Percentiles rank a stretch among this genome's conserved stretches.
phyloP scores from a whole-genome alignment of 30 jellyfish, hydroid and myxozoan species.

The Chironex yamaguchii region DNA sequence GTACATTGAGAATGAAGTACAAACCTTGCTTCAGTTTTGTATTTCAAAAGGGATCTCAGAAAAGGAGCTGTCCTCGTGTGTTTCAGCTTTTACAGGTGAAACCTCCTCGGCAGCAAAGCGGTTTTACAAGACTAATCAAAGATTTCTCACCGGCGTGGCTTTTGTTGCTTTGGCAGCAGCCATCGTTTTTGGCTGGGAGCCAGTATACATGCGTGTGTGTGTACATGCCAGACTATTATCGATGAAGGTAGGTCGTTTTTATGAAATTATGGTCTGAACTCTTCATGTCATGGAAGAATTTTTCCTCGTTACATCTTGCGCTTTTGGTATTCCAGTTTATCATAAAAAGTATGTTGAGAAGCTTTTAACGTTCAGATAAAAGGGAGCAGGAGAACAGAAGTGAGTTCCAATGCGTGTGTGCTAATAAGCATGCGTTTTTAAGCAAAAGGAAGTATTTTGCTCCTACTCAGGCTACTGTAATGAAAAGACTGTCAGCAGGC shows the following conservation, averaged over 20 bases:
- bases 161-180: slow-evolving; percentile 29
- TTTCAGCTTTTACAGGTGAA: slow-evolving; percentile 52
- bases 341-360: too few relatives aligned
- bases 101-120: slow-evolving; percentile 49
- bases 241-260: slow-evolving; percentile 69
- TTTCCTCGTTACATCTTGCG: too few relatives aligned
- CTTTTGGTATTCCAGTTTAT: too few relatives aligned
- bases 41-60: slow-evolving; percentile 56
- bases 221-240: slow-evolving; percentile 69
- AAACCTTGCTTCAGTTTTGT: slow-evolving; percentile 67
- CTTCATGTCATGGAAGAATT: too few relatives aligned
- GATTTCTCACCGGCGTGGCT: slow-evolving; percentile 18
- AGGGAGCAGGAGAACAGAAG: too few relatives aligned
- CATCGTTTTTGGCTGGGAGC: slow-evolving; percentile 44
- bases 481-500: too few relatives aligned
- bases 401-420: too few relatives aligned
- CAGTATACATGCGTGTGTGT: slow-evolving; percentile 62
- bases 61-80: slow-evolving; percentile 55
- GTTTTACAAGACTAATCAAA: slow-evolving; percentile 44
- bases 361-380: too few relatives aligned
- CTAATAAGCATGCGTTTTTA: too few relatives aligned
- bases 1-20: slow-evolving; percentile 68
- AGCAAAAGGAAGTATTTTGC: too few relatives aligned
- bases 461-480: too few relatives aligned
- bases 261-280: too few relatives aligned